These are phyloP conservation scores for Gadopsis bispinosus DNA, from an alignment of 2,797 vertebrate genomes.

Conservation along the genomic window DNA sequence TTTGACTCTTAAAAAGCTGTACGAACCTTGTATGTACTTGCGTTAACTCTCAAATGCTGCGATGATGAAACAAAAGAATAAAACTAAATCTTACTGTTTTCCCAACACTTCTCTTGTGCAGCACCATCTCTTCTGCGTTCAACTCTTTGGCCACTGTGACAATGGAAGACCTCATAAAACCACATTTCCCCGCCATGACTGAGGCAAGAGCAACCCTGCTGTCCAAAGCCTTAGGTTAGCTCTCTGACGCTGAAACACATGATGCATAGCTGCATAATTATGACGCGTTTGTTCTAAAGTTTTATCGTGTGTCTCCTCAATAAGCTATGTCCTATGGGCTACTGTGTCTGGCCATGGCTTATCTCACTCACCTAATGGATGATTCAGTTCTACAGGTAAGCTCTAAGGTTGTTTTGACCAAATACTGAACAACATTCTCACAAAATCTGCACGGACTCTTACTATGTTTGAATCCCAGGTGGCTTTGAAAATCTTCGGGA, in stretches of 20 bases:
- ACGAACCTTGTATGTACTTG: no score
- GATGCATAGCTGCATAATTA: not conserved
- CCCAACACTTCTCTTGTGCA: constrained; percentile 51
- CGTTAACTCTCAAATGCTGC: not conserved
- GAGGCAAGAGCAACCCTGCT: constrained; percentile 86
- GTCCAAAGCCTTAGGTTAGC: constrained; percentile 88
- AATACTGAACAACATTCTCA: not conserved
- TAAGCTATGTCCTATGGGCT: constrained; percentile 89
- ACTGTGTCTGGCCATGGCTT: constrained; percentile 91
- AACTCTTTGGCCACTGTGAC: constrained; percentile 94
- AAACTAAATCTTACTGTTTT: no score
- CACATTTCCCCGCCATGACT: constrained; percentile 83
- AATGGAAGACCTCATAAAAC: constrained; percentile 92
- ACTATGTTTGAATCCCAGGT: constrained; percentile 77
- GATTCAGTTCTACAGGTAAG: constrained; percentile 89
- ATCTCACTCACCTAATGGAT: constrained; percentile 89
- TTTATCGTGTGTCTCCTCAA: constrained; percentile 22
- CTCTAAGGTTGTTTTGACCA: rapidly evolving
- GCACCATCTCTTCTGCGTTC: constrained; percentile 93
- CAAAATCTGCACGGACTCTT: not conserved
- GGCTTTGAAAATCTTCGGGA: constrained; percentile 94
- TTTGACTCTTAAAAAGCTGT: no score
- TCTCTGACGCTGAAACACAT: not conserved
- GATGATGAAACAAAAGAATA: not conserved
- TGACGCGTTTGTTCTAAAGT: not conserved